Evolutionary conservation across 1,140 invertebrate genomes (phyloP).

Genomic region (Plectrocnemia conspersa): DNA sequence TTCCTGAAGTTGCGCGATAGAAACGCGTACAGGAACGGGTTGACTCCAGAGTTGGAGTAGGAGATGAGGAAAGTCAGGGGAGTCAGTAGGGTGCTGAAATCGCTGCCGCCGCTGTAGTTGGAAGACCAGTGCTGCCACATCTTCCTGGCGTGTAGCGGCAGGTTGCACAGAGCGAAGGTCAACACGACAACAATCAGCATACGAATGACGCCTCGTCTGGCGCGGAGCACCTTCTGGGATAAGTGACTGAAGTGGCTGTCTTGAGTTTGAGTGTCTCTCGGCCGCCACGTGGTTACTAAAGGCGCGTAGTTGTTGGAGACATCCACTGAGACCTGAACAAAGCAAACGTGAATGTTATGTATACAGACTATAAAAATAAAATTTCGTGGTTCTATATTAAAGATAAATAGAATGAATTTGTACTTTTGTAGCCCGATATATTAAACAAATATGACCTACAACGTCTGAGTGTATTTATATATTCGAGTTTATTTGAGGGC

Average conservation of each 20-base stretch:
- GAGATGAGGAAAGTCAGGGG: constrained; percentile 78
- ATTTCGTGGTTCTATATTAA: no score
- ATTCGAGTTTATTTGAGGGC: no score
- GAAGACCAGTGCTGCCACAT: constrained; percentile 70
- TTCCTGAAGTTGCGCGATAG: constrained; percentile 73
- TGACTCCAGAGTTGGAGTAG: constrained; percentile 80
- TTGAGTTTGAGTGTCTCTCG: constrained; percentile 27
- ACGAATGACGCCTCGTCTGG: constrained; percentile 66
- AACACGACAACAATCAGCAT: constrained; percentile 79
- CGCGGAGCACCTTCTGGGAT: constrained; percentile 63
- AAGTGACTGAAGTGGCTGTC: constrained; percentile 48
- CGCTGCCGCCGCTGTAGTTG: constrained; percentile 59
- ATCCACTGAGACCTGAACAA: constrained; percentile 43
- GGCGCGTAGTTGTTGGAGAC: constrained; percentile 31
- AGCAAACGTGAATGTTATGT: background rate
- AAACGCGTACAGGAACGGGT: constrained; percentile 80
- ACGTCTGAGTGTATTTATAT: no score
- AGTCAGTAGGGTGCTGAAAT: constrained; percentile 70
- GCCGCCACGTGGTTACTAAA: constrained; percentile 43
- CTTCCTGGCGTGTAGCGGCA: constrained; percentile 78
- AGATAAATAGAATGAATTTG: no score
- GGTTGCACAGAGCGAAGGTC: constrained; percentile 78
- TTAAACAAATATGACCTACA: no score
- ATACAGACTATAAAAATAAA: background rate
- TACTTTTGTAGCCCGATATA: no score